Conservation (phyloP, 1,140 invertebrate genomes). For the Oryctes rhinoceros region DNA sequence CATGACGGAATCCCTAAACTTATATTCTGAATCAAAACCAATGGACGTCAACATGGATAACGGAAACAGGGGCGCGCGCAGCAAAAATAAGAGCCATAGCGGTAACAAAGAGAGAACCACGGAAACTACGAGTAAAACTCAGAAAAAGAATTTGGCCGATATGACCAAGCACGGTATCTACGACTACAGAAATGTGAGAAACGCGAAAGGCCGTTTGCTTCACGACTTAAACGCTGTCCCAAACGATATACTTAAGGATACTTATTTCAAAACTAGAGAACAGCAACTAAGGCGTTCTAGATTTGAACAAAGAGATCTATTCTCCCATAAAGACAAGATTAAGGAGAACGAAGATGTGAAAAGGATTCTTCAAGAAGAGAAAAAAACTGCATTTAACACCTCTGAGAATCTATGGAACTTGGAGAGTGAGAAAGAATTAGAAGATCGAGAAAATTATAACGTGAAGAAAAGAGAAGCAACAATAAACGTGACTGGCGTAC, state of each 20-base stretch:
- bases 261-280: conserved; percentile 59
- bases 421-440: conserved; percentile 58
- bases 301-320: conserved; percentile 59
- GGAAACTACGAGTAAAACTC: conserved; percentile 39
- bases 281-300: conserved; percentile 55
- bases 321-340: conserved; percentile 54
- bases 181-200: conserved; percentile 55
- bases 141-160: conserved; percentile 50
- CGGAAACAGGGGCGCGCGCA: conserved; percentile 55
- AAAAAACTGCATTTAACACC: conserved; percentile 49
- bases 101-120: conserved; percentile 1
- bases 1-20: conserved; percentile 22
- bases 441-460: conserved; percentile 55
- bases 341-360: conserved; percentile 55
- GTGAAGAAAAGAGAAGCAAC: conserved; percentile 53
- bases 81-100: conserved; percentile 50
- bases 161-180: conserved; percentile 52
- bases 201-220: conserved; percentile 53
- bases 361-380: conserved; percentile 55
- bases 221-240: conserved; percentile 56
- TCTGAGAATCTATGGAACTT: conserved; percentile 59
- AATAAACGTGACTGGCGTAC: conserved; percentile 46
- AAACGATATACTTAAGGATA: conserved; percentile 58
- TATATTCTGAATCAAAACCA: conserved; percentile 39
- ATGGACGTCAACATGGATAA: conserved; percentile 4